Evolutionary conservation across 30 jellyfish, hydroid and myxozoan species (phyloP).

Genomic region (Euphysa ruthae): DNA sequence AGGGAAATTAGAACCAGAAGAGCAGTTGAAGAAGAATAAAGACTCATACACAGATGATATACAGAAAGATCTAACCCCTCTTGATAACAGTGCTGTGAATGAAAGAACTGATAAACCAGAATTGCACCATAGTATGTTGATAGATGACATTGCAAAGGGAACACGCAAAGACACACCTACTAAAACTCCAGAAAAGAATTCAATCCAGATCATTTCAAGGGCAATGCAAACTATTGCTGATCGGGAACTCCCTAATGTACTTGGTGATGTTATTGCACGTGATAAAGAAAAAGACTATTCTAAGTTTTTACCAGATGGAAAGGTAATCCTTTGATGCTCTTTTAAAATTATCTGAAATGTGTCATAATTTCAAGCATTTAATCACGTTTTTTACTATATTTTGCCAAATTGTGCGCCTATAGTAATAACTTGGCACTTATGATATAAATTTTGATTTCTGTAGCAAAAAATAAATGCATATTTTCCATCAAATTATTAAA

Average conservation of each 20-base stretch:
- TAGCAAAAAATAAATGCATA: no score
- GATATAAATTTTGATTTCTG: no score
- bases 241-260: constrained; percentile 15
- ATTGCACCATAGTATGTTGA: not conserved
- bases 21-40: not conserved
- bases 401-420: no score
- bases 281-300: not conserved
- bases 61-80: not conserved
- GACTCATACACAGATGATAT: no score
- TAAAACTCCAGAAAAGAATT: not conserved
- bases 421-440: no score
- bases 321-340: not conserved
- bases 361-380: not conserved
- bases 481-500: no score
- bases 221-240: constrained; percentile 22
- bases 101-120: not conserved
- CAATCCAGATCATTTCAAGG: constrained; percentile 1
- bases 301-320: not conserved
- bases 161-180: not conserved
- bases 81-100: not conserved
- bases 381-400: not conserved
- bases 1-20: not conserved
- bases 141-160: no score
- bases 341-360: not conserved
- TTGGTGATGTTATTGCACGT: not conserved